These are phyloP conservation scores for Tor tambroides DNA, from an alignment of 2,113 vertebrate genomes.

Conservation along the genomic window DNA sequence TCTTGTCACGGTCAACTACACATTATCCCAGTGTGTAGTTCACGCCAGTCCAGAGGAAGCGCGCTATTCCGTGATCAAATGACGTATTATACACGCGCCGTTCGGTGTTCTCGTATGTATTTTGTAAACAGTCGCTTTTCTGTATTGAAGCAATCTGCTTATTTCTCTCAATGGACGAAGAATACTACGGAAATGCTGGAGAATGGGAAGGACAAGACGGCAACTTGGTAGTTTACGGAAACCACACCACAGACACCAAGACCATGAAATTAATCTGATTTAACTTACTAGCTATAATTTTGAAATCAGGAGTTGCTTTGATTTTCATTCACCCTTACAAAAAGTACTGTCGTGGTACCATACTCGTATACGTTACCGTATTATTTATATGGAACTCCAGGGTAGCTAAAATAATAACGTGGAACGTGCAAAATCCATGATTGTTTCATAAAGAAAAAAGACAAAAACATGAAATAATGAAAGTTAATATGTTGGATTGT, in stretches of 20 bases:
- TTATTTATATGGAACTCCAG: not conserved
- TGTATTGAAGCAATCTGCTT: not conserved
- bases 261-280: not conserved
- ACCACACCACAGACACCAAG: not conserved
- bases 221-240: conserved; percentile 58
- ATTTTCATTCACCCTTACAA: not conserved
- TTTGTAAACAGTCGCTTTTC: conserved; percentile 21
- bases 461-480: not conserved
- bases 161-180: conserved; percentile 73
- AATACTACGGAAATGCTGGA: conserved; percentile 71
- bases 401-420: not conserved
- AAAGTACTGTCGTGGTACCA: not conserved
- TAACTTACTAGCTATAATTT: not conserved
- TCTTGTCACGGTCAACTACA: not conserved
- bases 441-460: not conserved
- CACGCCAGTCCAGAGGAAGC: not conserved
- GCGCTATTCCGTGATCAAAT: not conserved
- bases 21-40: not conserved
- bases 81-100: conserved; percentile 16
- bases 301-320: not conserved
- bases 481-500: not conserved
- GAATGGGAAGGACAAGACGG: conserved; percentile 78
- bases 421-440: not conserved
- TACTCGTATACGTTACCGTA: not conserved
- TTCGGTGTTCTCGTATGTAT: not conserved